A percentile compares a stretch with the other conserved stretches of the same genome.
Evolutionary conservation across 2,113 vertebrate species (phyloP).

Genomic region (Pseudolaguvia tuberculata): DNA sequence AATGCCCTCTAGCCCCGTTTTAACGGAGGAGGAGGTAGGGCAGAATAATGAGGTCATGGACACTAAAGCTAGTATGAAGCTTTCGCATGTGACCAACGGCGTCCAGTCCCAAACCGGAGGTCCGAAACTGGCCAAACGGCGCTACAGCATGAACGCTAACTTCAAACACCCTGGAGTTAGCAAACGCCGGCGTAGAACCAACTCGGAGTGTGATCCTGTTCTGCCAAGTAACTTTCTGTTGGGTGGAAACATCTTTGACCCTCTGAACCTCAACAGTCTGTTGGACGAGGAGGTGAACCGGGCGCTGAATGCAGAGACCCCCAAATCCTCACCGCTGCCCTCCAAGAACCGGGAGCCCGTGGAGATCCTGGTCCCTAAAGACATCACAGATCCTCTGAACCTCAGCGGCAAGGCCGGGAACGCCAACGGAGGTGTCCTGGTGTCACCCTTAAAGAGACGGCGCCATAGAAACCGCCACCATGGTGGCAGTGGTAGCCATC

Average conservation of each 20-base stretch:
- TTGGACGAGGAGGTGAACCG: constrained; percentile 86
- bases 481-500: constrained; percentile 44
- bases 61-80: constrained; percentile 13
- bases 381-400: constrained; percentile 88
- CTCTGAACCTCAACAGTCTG: constrained; percentile 87
- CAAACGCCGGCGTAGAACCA: constrained; percentile 75
- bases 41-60: background rate
- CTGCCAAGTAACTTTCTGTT: constrained; percentile 82
- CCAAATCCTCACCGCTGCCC: constrained; percentile 82
- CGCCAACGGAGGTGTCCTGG: constrained; percentile 61
- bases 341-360: constrained; percentile 76
- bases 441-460: constrained; percentile 75
- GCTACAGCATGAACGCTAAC: constrained; percentile 73
- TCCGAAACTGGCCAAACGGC: constrained; percentile 67
- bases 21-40: background rate
- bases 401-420: constrained; percentile 64
- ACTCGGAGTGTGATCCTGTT: constrained; percentile 79
- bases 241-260: constrained; percentile 90
- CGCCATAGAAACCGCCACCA: constrained; percentile 73
- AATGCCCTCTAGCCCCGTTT: constrained; percentile 20
- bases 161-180: constrained; percentile 72
- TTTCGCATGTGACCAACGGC: constrained; percentile 65
- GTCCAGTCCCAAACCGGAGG: constrained; percentile 60
- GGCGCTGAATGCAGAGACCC: constrained; percentile 80
- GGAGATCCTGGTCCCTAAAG: constrained; percentile 85